Evolutionary conservation across 2,888 invertebrate species (phyloP), one percentile per base, ranked within the genome.

Genomic region (Drosophila eohydei): DNA sequence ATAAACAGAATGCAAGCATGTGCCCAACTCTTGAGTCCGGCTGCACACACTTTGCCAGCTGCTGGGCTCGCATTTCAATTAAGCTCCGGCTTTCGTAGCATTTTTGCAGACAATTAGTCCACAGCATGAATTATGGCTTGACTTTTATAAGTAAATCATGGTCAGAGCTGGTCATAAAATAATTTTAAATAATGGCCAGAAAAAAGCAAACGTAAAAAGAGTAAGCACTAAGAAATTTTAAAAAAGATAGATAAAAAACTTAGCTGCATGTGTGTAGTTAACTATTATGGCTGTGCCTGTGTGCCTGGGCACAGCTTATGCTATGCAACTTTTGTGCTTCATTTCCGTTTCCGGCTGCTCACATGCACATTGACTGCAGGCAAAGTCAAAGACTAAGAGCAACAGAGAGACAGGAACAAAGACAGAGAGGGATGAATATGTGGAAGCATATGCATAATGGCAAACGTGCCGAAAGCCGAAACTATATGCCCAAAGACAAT

Each of bases 281-380:
- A 84, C 85, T 87, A 71, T 79, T 82, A 74, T 71, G 78, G 72
- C 80, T 54, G 44, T 57, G 74, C 62, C 75, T 62, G 61, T 54
- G 44, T 57, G 74, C 62, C 75, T 62, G 61, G 50, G 74, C 70
- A 56, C 55, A 68, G 73, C 78, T 80, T 83, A 71, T 78, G 74
- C 73, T 68, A 64, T 74, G 78, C 60, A 89, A 86, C 82, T 89
- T 89, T 88, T 84, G 85, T 80, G 88, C 78, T 88, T 89, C 82
- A 89, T 88, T 86, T 88, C 89, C 86, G 83, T 71, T 88, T 88
- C 85, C 86, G 77, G 56, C 73, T 74, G 74, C 82, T 74, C 70
- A 56, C 41, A 59, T 71, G 55, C 51, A 57, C 46, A 52, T 58
- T 62, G 51, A 54, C 52, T 73, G 68, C 56, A 57, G 44, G 50